Evolutionary conservation across 92 coral and sea anemone species (phyloP).

Genomic region (Heteractis magnifica): DNA sequence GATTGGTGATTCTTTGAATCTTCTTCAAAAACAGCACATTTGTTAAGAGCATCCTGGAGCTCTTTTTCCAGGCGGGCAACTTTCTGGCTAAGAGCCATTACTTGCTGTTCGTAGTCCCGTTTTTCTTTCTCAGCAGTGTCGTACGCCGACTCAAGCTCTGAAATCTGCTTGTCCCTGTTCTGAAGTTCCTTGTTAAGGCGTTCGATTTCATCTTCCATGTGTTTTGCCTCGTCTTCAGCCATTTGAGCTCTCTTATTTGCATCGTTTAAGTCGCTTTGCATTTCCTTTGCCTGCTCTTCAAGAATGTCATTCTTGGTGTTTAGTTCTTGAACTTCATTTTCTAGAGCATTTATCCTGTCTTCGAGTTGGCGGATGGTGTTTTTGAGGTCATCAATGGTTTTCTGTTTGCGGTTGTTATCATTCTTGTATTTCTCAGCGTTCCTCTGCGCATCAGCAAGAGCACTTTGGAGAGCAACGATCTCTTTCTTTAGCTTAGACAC

Average conservation of each 20-base stretch:
- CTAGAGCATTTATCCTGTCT: slow-evolving; percentile 77
- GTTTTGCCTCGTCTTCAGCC: slow-evolving; percentile 76
- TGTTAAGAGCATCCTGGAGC: slow-evolving; percentile 76
- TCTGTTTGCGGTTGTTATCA: slow-evolving; percentile 86
- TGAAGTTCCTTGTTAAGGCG: slow-evolving; percentile 76
- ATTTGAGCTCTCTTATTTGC: slow-evolving; percentile 81
- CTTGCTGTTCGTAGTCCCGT: slow-evolving; percentile 84
- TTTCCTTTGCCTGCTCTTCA: slow-evolving; percentile 92
- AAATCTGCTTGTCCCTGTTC: slow-evolving; percentile 66
- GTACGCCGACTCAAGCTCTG: slow-evolving; percentile 82
- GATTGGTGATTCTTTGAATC: slow-evolving; percentile 73
- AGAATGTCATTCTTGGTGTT: slow-evolving; percentile 90
- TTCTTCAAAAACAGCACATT: slow-evolving; percentile 71
- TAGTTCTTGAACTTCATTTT: slow-evolving; percentile 82
- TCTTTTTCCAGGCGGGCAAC: slow-evolving; percentile 79
- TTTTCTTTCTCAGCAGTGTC: slow-evolving; percentile 81
- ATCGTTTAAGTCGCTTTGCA: slow-evolving; percentile 82
- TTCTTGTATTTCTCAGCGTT: slow-evolving; percentile 78
- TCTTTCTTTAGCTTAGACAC: slow-evolving; percentile 82
- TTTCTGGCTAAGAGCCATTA: slow-evolving; percentile 67
- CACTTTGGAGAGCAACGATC: slow-evolving; percentile 69
- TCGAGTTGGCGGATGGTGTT: slow-evolving; percentile 84
- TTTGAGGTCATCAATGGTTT: slow-evolving; percentile 84
- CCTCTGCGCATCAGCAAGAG: slow-evolving; percentile 80
- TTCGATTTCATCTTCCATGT: slow-evolving; percentile 71